Evolutionary conservation across 53 echinoderm and acorn worm genomes (phyloP), one percentile per base, ranked within the genome.

Genomic region (Echinometra lucunter): DNA sequence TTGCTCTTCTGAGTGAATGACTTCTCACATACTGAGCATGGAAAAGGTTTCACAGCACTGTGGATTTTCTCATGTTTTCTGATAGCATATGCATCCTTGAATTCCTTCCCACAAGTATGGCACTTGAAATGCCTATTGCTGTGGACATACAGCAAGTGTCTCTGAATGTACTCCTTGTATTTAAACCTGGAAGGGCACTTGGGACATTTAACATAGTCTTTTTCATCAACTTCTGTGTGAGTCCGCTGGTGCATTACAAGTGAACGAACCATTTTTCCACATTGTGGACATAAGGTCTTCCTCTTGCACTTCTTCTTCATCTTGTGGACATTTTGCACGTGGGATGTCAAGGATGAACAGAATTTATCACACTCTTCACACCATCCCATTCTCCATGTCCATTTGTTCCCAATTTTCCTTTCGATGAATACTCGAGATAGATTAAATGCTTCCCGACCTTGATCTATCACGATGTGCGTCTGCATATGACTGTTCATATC

Each of bases 1-100:
- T 97, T 97, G 91, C 88, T 81, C 17, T 53, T 57, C 83, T 97
- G 96, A 9, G 93, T 91, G 69, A 97, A 97, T 40, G 96, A 89
- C 23, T 89, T 89, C 12, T 95, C 96, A 30, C 97, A 97, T 13
- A 95, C 89, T 0, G 93, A 37, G 81, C 97, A 97, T 58, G 92
- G 66, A 72, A 88, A 96, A 17, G 95, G 96, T 44, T 97, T 97
- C 11, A 45, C 91, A 0, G 3, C 44, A 19, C 91, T 69, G 69
- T 91, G 91, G n/a, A 66, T 69, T 6, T 23, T 28, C 44, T 44
- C 69, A 69, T 91, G 91, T 37, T 19, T 12, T 27, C 4, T 11
- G 44, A 91, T 69, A 45, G 6, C 4, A 9, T 7, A 12, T 19
- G 2, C 7, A 5, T 10, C 27, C 66, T 11, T 44, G 67, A 91